Conservation (phyloP, 2,888 invertebrate species). For the Alsophila aescularia region DNA sequence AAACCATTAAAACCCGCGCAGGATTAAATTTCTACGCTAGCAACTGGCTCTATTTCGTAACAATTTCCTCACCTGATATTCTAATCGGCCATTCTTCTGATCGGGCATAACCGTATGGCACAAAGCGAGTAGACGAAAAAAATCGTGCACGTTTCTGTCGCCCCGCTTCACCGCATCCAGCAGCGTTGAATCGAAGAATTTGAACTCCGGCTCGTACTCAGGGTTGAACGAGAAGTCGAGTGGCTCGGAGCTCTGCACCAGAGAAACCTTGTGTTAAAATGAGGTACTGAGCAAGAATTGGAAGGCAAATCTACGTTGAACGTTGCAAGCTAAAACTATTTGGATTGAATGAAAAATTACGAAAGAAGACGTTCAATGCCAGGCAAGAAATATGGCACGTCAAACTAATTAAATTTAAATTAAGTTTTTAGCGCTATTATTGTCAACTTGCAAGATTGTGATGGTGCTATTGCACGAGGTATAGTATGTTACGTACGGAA, state of each 20-base stretch:
- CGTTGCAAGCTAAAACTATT: constrained; percentile 8
- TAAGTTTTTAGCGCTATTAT: background rate
- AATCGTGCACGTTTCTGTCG: constrained; percentile 91
- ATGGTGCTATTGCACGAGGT: constrained; percentile 1
- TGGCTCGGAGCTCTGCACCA: constrained; percentile 87
- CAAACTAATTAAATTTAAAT: constrained; percentile 10
- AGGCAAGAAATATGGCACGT: constrained; percentile 12
- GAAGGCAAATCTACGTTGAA: constrained; percentile 36
- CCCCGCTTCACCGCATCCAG: constrained; percentile 92
- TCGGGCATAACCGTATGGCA: constrained; percentile 99
- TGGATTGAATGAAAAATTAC: background rate
- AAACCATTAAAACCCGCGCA: too few species aligned
- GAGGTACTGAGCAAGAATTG: background rate
- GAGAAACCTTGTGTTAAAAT: background rate
- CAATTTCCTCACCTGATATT: constrained; percentile 86
- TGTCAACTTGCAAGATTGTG: background rate
- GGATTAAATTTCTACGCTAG: too few species aligned
- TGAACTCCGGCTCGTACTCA: constrained; percentile 95
- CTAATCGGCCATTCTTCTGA: constrained; percentile 91
- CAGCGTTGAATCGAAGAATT: constrained; percentile 95
- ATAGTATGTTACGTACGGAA: background rate
- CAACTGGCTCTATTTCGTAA: too few species aligned
- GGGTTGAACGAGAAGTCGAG: constrained; percentile 98
- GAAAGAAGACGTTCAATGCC: background rate
- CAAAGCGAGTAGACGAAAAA: constrained; percentile 96